phyloP scores from a whole-genome alignment of 2,113 vertebrate genomes.

The Nerophis ophidion region DNA sequence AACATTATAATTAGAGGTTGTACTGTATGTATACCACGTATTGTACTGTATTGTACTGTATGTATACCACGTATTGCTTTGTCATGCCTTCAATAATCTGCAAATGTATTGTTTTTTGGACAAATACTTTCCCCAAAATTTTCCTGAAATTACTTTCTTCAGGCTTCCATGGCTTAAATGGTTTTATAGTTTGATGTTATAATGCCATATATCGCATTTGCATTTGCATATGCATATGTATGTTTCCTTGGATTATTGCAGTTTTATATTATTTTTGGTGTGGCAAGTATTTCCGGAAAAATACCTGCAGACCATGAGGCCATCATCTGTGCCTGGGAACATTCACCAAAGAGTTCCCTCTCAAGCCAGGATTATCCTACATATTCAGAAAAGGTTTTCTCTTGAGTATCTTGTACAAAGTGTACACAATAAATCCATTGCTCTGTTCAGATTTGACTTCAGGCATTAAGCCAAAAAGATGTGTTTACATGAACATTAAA shows the following conservation, averaged over 20 bases:
- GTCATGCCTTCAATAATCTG: not conserved
- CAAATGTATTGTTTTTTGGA: not conserved
- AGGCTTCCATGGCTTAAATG: no score
- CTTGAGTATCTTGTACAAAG: constrained; percentile 60
- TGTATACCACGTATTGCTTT: not conserved
- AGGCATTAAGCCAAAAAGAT: constrained; percentile 42
- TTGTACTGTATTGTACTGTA: not conserved
- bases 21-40: not conserved
- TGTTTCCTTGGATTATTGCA: no score
- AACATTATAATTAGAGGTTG: not conserved
- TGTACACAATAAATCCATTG: constrained; percentile 57
- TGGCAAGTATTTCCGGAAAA: not conserved
- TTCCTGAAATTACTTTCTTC: no score
- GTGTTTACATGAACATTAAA: constrained; percentile 55
- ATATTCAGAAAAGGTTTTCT: constrained; percentile 49
- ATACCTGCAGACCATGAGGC: constrained; percentile 24
- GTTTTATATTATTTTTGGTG: not conserved
- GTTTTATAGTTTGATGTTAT: no score
- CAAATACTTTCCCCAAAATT: not conserved
- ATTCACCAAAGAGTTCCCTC: constrained; percentile 29
- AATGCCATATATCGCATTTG: no score
- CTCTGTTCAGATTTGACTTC: constrained; percentile 55
- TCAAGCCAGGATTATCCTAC: constrained; percentile 49
- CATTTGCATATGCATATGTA: no score
- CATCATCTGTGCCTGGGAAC: constrained; percentile 57